phyloP scores from a whole-genome alignment of 92 coral and sea anemone genomes.

The Pocillopora grandis region DNA sequence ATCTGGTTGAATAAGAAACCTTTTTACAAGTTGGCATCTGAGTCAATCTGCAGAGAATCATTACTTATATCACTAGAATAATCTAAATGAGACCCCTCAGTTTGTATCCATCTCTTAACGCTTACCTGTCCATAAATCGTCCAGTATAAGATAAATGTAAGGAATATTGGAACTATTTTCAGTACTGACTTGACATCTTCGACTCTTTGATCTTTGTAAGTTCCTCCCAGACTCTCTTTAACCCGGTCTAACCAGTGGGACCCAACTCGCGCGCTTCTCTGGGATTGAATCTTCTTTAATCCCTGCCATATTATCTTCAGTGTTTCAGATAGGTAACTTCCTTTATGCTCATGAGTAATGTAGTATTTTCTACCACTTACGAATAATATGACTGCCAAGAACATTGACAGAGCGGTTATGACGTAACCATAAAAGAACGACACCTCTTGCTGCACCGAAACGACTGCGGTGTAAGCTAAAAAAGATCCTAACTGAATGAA shows the following conservation, averaged over 20 bases:
- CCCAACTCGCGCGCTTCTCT: neutral
- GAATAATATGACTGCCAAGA: conserved; percentile 62
- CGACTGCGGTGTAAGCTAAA: conserved; percentile 75
- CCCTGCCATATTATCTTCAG: conserved; percentile 62
- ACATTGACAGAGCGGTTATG: conserved; percentile 55
- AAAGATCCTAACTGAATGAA: conserved; percentile 73
- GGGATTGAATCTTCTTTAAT: conserved; percentile 25
- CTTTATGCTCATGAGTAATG: conserved; percentile 54
- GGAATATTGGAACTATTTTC: conserved; percentile 74
- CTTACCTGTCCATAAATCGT: conserved; percentile 82
- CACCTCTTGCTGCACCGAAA: conserved; percentile 74
- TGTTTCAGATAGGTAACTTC: conserved; percentile 61
- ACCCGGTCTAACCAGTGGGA: conserved; percentile 72
- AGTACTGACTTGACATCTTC: conserved; percentile 71
- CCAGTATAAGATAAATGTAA: conserved; percentile 76
- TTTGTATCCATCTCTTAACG: too few relatives aligned
- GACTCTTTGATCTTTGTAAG: conserved; percentile 61
- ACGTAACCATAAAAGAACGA: conserved; percentile 82
- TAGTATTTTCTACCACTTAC: conserved; percentile 63
- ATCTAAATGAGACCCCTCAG: too few relatives aligned
- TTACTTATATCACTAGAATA: too few relatives aligned
- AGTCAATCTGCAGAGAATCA: too few relatives aligned
- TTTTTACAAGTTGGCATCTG: too few relatives aligned
- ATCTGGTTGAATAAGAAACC: too few relatives aligned
- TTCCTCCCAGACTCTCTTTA: conserved; percentile 54